Conservation (phyloP, 2,888 invertebrate genomes). For the Chironomus riparius region DNA sequence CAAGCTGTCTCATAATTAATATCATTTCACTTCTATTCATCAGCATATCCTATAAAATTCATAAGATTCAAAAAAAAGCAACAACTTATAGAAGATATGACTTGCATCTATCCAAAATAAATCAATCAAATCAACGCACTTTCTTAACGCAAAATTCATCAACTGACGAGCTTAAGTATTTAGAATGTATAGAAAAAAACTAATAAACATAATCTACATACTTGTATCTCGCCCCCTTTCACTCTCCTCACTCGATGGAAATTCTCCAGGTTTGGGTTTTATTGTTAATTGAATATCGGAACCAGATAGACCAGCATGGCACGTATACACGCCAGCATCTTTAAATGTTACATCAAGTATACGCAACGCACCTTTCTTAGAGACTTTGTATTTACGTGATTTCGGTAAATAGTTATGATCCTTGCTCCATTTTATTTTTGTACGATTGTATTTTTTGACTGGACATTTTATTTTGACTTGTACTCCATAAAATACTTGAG, state of each 20-base stretch:
- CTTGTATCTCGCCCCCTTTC: constrained; percentile 45
- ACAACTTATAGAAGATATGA: too few relatives aligned
- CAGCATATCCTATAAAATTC: too few relatives aligned
- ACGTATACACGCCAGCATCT: constrained; percentile 79
- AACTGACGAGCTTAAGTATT: too few relatives aligned
- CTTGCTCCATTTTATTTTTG: constrained; percentile 83
- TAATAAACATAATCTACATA: constrained; percentile 27
- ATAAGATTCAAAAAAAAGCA: too few relatives aligned
- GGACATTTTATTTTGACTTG: constrained; percentile 92
- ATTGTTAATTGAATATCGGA: constrained; percentile 75
- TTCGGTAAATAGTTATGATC: constrained; percentile 69
- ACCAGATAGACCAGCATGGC: constrained; percentile 71
- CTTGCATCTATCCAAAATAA: too few relatives aligned
- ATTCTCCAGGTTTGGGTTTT: constrained; percentile 68
- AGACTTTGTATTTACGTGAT: constrained; percentile 76
- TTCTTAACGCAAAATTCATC: too few relatives aligned
- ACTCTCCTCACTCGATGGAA: constrained; percentile 71
- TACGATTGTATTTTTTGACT: constrained; percentile 66
- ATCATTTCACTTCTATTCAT: too few relatives aligned
- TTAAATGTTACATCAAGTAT: constrained; percentile 71
- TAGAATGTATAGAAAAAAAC: too few relatives aligned
- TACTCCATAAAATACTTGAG: constrained; percentile 82
- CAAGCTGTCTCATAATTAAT: too few relatives aligned
- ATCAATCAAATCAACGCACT: too few relatives aligned
- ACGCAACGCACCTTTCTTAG: constrained; percentile 81